Conservation (phyloP, 2,797 vertebrate species). For the Sebastes goodei region DNA sequence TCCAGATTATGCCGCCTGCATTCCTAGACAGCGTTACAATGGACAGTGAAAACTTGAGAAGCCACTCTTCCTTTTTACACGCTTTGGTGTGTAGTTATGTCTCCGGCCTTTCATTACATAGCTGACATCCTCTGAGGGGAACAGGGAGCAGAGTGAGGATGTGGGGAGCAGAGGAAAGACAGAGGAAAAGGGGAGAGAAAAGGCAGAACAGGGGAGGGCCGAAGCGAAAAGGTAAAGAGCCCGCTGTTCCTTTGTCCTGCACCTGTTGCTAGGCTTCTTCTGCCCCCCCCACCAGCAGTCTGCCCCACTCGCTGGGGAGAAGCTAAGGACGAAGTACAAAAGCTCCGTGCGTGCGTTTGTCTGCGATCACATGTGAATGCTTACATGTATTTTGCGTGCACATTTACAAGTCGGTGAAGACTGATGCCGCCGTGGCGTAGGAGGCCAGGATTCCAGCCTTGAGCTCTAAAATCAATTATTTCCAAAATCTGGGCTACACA, state of each 20-base stretch:
- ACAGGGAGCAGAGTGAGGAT: constrained; percentile 23
- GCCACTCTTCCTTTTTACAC: constrained; percentile 46
- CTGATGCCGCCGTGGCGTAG: background rate
- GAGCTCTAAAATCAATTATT: background rate
- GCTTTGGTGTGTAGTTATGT: constrained; percentile 31
- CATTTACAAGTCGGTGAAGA: background rate
- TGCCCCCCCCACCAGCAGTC: constrained; percentile 47
- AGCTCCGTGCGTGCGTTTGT: constrained; percentile 19
- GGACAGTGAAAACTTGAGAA: constrained; percentile 70
- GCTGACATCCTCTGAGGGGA: constrained; percentile 46
- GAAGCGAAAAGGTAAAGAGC: constrained; percentile 73
- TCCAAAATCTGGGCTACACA: background rate
- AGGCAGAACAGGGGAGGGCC: constrained; percentile 25
- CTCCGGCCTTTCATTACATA: constrained; percentile 45
- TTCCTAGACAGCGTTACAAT: constrained; percentile 68
- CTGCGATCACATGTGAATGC: background rate
- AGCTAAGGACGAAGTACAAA: constrained; percentile 52
- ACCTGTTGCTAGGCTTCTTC: constrained; percentile 80
- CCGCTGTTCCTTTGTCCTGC: constrained; percentile 79
- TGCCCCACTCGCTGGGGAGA: constrained; percentile 35
- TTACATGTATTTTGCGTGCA: background rate
- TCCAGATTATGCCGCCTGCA: constrained; percentile 62
- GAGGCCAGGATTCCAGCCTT: constrained; percentile 2
- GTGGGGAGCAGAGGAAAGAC: constrained; percentile 24
- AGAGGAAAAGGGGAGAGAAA: constrained; percentile 25